These are phyloP conservation scores for Dipodomys merriami DNA, from an alignment of 2,113 vertebrate species.

Conservation along the genomic window DNA sequence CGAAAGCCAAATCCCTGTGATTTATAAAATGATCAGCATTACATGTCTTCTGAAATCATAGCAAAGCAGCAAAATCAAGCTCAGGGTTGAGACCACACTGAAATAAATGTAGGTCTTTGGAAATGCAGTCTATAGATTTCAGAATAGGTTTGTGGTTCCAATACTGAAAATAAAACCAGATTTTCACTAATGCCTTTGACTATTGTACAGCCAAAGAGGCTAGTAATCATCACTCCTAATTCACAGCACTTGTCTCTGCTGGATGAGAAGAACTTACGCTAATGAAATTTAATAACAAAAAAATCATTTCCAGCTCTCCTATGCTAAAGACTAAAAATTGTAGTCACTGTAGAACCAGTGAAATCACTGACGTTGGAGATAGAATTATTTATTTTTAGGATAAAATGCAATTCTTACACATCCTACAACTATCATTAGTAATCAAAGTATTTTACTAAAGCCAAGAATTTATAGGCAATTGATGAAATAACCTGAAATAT, in stretches of 20 bases:
- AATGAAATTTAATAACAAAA: not conserved
- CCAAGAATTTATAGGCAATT: not conserved
- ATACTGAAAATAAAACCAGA: not conserved
- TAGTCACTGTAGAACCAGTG: not conserved
- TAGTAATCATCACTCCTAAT: not conserved
- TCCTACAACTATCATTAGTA: not conserved
- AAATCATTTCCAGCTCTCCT: slow-evolving; percentile 4
- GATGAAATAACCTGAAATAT: not conserved
- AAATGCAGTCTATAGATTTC: slow-evolving; percentile 12
- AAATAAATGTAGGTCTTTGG: slow-evolving; percentile 35
- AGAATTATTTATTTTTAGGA: not conserved
- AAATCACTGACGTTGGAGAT: not conserved
- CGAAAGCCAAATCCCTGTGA: slow-evolving; percentile 45
- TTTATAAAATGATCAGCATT: slow-evolving; percentile 42
- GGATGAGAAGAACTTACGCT: not conserved
- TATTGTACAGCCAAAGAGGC: not conserved
- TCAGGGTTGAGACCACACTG: not conserved
- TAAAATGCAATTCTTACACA: not conserved
- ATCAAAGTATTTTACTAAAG: not conserved
- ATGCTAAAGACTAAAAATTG: not conserved
- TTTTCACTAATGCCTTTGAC: not conserved
- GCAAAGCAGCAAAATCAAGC: slow-evolving; percentile 22
- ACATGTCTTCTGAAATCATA: slow-evolving; percentile 50
- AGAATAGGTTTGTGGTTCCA: not conserved
- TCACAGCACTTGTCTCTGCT: not conserved